Conservation (phyloP, 2,888 invertebrate genomes). For the Tribolium freemani region DNA sequence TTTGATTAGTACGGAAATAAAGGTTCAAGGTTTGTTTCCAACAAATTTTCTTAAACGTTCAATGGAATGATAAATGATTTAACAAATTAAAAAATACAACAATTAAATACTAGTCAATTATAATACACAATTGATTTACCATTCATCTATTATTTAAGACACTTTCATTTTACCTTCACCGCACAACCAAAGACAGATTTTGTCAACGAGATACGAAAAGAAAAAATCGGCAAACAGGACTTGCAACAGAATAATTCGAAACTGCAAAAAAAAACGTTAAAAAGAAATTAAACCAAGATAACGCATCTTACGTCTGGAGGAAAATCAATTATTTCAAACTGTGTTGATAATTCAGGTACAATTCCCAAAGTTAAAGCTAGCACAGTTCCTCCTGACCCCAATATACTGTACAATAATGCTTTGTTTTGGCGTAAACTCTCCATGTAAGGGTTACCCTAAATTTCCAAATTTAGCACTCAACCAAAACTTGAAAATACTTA, state of each 20-base stretch:
- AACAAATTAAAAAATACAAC: constrained; percentile 35
- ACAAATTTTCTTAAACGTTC: constrained; percentile 14
- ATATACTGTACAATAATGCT: constrained; percentile 90
- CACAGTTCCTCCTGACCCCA: constrained; percentile 86
- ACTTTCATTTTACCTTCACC: constrained; percentile 79
- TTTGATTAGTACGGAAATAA: constrained; percentile 24
- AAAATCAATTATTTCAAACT: constrained; percentile 97
- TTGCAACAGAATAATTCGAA: constrained; percentile 86
- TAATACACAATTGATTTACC: constrained; percentile 23
- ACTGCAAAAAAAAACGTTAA: constrained; percentile 75
- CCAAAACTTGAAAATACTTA: constrained; percentile 66
- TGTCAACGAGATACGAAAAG: constrained; percentile 88
- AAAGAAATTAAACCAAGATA: not conserved
- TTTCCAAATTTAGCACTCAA: constrained; percentile 30
- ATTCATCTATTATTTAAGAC: constrained; percentile 42
- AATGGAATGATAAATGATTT: constrained; percentile 36
- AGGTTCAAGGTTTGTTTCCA: not conserved
- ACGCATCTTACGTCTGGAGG: constrained; percentile 83
- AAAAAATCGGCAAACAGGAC: constrained; percentile 89
- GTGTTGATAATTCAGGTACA: constrained; percentile 86
- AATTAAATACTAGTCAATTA: constrained; percentile 32
- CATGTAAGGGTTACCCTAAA: constrained; percentile 98
- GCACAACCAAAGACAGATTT: constrained; percentile 86
- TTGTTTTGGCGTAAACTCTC: constrained; percentile 94
- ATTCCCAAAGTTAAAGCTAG: constrained; percentile 87